Conservation (phyloP, 1,140 invertebrate species). For the Coelopa frigida region DNA sequence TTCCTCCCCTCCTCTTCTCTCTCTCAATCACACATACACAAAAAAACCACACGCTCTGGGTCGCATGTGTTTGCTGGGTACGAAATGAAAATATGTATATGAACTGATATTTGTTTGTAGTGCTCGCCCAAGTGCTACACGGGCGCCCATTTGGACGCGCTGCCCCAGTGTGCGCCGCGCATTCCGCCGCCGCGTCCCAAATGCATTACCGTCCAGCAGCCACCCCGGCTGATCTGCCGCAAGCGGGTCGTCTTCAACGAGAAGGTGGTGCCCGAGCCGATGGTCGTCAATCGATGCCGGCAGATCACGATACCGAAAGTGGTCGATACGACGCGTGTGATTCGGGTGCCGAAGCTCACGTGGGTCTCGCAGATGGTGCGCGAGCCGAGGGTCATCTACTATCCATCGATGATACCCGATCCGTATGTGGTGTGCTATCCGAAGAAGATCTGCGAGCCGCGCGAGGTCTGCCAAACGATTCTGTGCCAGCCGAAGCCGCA, state of each 20-base stretch:
- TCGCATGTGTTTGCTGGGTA: too few species aligned
- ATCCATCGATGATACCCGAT: conserved; percentile 38
- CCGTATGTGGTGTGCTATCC: conserved; percentile 41
- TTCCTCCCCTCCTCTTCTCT: background rate
- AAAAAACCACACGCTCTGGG: too few species aligned
- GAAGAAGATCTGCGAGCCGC: conserved; percentile 32
- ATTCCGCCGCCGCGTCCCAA: conserved; percentile 35
- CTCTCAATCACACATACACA: conserved; percentile 3
- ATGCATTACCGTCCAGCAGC: conserved; percentile 38
- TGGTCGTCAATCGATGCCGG: conserved; percentile 35
- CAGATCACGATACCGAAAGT: conserved; percentile 39
- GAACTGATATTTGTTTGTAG: conserved; percentile 13
- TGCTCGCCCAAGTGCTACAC: conserved; percentile 39
- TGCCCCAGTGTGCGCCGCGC: conserved; percentile 38
- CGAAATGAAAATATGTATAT: background rate
- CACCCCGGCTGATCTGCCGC: conserved; percentile 36
- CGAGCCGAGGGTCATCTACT: conserved; percentile 36
- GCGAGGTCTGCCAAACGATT: conserved; percentile 38
- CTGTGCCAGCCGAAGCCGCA: conserved; percentile 40
- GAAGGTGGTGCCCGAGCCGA: conserved; percentile 35
- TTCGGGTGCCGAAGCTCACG: conserved; percentile 35
- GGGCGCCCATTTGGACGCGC: conserved; percentile 28
- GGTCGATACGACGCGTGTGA: conserved; percentile 33
- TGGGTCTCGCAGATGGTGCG: conserved; percentile 41
- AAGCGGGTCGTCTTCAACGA: conserved; percentile 37